Percentiles rank a stretch among this genome's conserved stretches.
Conservation (phyloP, 2,113 vertebrate genomes). For the Rhynchopsitta pachyrhyncha region DNA sequence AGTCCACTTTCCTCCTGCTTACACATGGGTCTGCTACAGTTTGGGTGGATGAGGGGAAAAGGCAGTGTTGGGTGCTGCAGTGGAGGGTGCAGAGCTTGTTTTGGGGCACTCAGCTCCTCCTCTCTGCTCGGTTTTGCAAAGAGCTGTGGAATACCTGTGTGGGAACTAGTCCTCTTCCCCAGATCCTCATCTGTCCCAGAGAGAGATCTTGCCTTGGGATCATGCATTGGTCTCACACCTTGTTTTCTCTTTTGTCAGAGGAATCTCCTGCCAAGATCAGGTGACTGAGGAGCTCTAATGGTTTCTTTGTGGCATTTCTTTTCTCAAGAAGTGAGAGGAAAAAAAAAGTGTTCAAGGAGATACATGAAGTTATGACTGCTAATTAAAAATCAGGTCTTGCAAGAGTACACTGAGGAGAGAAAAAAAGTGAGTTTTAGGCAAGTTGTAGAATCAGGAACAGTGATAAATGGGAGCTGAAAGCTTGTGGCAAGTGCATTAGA, state of each 20-base stretch:
- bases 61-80: not conserved
- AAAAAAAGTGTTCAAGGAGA: not conserved
- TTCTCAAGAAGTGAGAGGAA: not conserved
- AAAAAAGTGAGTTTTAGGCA: not conserved
- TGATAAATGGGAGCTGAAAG: conserved; percentile 14
- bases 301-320: not conserved
- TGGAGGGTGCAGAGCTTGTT: not conserved
- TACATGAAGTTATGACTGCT: not conserved
- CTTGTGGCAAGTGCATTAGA: not conserved
- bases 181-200: not conserved
- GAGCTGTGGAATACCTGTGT: fast-evolving
- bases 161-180: not conserved
- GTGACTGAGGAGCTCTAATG: not conserved
- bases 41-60: not conserved
- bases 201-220: fast-evolving
- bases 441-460: not conserved
- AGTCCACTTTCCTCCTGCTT: not conserved
- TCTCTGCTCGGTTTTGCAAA: not conserved
- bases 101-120: not conserved
- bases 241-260: not conserved
- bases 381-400: not conserved
- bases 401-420: not conserved
- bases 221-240: fast-evolving
- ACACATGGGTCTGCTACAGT: fast-evolving
- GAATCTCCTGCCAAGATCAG: not conserved